Conservation (phyloP, 2,888 invertebrate species). For the Drosophila borealis region DNA sequence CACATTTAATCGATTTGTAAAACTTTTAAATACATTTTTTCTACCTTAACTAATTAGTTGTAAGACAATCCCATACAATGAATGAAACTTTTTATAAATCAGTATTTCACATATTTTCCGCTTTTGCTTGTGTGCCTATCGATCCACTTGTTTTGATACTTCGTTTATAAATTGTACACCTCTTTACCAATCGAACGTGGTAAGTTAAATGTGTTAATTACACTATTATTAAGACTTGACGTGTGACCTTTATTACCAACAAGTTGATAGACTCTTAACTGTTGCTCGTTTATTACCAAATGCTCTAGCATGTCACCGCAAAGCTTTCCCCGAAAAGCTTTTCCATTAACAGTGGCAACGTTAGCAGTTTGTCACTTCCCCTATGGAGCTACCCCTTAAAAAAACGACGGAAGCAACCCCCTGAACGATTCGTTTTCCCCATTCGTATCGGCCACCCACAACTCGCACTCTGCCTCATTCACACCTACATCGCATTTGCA, state of each 20-base stretch:
- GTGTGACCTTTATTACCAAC: background rate
- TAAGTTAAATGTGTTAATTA: background rate
- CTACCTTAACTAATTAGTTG: too few species aligned
- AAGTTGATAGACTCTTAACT: constrained; percentile 4
- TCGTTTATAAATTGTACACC: too few species aligned
- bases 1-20: too few species aligned
- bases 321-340: constrained; percentile 64
- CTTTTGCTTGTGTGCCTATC: too few species aligned
- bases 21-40: too few species aligned
- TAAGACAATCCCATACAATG: too few species aligned
- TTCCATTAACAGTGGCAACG: constrained; percentile 37
- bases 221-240: background rate
- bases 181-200: too few species aligned
- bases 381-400: constrained; percentile 53
- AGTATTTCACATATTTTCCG: too few species aligned
- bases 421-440: constrained; percentile 19
- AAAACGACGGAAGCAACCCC: constrained; percentile 23
- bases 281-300: constrained; percentile 36
- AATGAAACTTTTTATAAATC: too few species aligned
- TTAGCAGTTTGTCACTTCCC: constrained; percentile 33
- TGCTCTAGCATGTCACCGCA: constrained; percentile 8
- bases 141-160: too few species aligned
- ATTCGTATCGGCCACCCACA: constrained; percentile 36
- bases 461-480: constrained; percentile 39
- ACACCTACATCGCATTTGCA: constrained; percentile 67